Conservation (phyloP, 2,888 invertebrate genomes). For the Electrophaes corylata region DNA sequence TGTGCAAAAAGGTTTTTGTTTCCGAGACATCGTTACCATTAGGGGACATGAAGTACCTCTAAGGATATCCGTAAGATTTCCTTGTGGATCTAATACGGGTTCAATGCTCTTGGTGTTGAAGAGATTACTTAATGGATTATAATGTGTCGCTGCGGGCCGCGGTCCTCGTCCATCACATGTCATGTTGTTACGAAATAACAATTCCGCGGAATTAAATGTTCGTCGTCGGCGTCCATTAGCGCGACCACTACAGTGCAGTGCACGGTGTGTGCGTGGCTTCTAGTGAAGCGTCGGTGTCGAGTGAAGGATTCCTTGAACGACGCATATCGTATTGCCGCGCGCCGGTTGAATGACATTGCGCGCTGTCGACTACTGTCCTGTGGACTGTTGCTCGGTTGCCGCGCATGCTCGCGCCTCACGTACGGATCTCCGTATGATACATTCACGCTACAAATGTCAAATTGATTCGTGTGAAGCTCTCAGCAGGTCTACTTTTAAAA, state of each 20-base stretch:
- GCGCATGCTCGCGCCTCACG: too few relatives aligned
- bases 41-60: background rate
- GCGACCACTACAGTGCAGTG: too few relatives aligned
- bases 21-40: background rate
- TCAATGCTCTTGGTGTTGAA: background rate
- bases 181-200: conserved; percentile 1
- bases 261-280: background rate
- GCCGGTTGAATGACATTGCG: too few relatives aligned
- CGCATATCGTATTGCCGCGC: too few relatives aligned
- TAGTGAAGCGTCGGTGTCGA: background rate
- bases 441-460: too few relatives aligned
- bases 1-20: background rate
- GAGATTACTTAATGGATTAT: background rate
- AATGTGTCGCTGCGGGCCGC: background rate
- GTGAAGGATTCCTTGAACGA: conserved; percentile 4
- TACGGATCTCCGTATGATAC: too few relatives aligned
- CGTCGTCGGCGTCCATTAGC: background rate
- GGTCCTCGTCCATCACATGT: too few relatives aligned
- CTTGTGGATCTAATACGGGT: background rate
- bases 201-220: conserved; percentile 3
- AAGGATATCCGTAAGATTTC: background rate
- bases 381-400: too few relatives aligned
- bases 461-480: too few relatives aligned
- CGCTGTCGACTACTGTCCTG: too few relatives aligned
- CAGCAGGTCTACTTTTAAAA: too few relatives aligned